Percentiles rank a stretch among this genome's conserved stretches.
These are phyloP conservation scores for Venusia cambrica DNA, from an alignment of 2,888 invertebrate genomes.

Conservation along the genomic window DNA sequence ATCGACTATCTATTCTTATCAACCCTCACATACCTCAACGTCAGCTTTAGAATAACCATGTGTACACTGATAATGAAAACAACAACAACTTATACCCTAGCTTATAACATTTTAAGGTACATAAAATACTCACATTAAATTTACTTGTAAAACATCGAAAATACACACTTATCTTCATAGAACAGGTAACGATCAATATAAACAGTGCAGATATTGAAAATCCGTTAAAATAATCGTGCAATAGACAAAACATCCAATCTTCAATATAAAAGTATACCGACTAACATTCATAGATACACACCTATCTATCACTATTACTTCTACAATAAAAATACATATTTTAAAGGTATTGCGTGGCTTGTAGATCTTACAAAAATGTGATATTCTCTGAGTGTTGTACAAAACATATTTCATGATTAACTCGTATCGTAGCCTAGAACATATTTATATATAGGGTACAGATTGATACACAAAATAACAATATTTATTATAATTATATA, in stretches of 20 bases:
- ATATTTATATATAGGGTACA: no score
- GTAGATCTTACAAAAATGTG: slow-evolving; percentile 15
- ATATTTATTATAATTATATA: no score
- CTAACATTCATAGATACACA: slow-evolving; percentile 10
- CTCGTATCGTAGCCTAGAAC: no score
- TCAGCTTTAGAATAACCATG: no score
- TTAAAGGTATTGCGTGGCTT: slow-evolving; percentile 9
- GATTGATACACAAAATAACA: no score
- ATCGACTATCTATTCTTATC: no score
- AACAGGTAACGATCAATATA: slow-evolving; percentile 38
- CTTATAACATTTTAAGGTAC: slow-evolving; percentile 61
- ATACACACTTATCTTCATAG: slow-evolving; percentile 45
- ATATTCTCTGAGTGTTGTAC: slow-evolving; percentile 9
- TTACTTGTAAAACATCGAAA: slow-evolving; percentile 71
- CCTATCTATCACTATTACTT: not conserved
- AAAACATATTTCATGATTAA: slow-evolving; percentile 21
- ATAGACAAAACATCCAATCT: slow-evolving; percentile 10
- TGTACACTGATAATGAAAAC: no score
- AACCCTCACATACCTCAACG: no score
- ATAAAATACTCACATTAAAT: slow-evolving; percentile 67
- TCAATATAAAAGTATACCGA: slow-evolving; percentile 10
- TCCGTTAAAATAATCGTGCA: slow-evolving; percentile 24
- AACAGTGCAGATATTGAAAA: slow-evolving; percentile 41
- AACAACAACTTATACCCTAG: slow-evolving; percentile 40
- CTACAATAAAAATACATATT: not conserved